A percentile compares a stretch with the other conserved stretches of the same genome.
Evolutionary conservation across 2,888 invertebrate genomes (phyloP).

Genomic region (Sphaeridia pumilis): DNA sequence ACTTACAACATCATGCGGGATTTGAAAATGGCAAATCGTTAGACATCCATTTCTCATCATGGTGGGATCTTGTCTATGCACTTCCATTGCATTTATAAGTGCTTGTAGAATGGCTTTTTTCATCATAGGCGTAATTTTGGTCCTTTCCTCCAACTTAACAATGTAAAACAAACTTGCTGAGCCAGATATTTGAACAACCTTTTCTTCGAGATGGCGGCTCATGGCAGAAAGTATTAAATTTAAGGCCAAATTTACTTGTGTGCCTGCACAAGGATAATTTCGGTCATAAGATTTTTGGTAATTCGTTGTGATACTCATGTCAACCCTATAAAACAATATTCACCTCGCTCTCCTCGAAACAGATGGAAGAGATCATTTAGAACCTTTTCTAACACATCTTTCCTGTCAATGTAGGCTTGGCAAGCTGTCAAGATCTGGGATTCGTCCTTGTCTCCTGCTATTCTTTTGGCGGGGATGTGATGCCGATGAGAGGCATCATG

Average conservation of each 20-base stretch:
- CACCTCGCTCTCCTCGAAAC: slow-evolving; percentile 70
- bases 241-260: slow-evolving; percentile 55
- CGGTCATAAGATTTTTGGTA: neutral
- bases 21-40: slow-evolving; percentile 85
- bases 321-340: slow-evolving; percentile 41
- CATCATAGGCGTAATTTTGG: slow-evolving; percentile 57
- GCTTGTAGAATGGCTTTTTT: slow-evolving; percentile 70
- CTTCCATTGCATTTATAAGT: slow-evolving; percentile 77
- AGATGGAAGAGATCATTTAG: slow-evolving; percentile 83
- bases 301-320: neutral
- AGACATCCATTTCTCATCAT: slow-evolving; percentile 96
- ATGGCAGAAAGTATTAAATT: slow-evolving; percentile 77
- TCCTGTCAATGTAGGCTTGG: slow-evolving; percentile 67
- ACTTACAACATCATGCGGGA: slow-evolving; percentile 85
- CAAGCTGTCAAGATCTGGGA: slow-evolving; percentile 77
- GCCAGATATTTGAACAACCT: slow-evolving; percentile 71
- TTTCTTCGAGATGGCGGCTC: slow-evolving; percentile 72
- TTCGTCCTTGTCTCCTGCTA: slow-evolving; percentile 84
- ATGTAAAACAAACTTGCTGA: slow-evolving; percentile 89
- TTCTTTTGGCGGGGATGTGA: slow-evolving; percentile 44
- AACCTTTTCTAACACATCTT: slow-evolving; percentile 67
- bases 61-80: slow-evolving; percentile 70
- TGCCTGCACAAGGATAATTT: slow-evolving; percentile 15
- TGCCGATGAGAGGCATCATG: slow-evolving; percentile 80
- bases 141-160: slow-evolving; percentile 66